Evolutionary conservation across 1,140 invertebrate species (phyloP).

Genomic region (Piezodorus guildinii): DNA sequence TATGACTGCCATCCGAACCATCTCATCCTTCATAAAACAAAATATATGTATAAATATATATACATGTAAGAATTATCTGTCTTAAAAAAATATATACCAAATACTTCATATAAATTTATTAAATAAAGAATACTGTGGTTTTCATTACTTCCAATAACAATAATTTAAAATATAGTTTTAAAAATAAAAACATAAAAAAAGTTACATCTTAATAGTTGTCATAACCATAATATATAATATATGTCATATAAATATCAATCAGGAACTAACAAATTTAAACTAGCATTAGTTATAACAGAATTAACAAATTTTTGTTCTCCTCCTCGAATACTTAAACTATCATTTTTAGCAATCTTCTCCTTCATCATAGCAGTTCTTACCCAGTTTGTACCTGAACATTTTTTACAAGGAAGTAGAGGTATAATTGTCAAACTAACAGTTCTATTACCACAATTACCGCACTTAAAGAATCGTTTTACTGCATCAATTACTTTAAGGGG

Average conservation of each 20-base stretch:
- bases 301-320: slow-evolving; percentile 26
- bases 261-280: slow-evolving; percentile 25
- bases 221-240: neutral
- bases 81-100: no score
- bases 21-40: no score
- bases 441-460: slow-evolving; percentile 71
- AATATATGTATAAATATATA: no score
- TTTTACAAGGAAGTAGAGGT: slow-evolving; percentile 62
- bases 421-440: slow-evolving; percentile 64
- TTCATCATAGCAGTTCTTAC: slow-evolving; percentile 62
- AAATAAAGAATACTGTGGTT: no score
- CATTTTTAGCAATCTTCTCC: slow-evolving; percentile 14
- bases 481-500: slow-evolving; percentile 61
- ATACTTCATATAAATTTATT: no score
- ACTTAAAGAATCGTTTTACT: slow-evolving; percentile 82
- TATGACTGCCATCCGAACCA: no score
- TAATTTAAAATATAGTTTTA: neutral
- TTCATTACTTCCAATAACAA: neutral
- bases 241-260: slow-evolving; percentile 16
- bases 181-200: neutral
- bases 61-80: no score
- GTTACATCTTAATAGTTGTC: neutral
- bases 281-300: slow-evolving; percentile 22
- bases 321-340: slow-evolving; percentile 25
- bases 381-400: slow-evolving; percentile 63